Conservation (phyloP, 92 coral and sea anemone genomes). For the Actinostola sp. region DNA sequence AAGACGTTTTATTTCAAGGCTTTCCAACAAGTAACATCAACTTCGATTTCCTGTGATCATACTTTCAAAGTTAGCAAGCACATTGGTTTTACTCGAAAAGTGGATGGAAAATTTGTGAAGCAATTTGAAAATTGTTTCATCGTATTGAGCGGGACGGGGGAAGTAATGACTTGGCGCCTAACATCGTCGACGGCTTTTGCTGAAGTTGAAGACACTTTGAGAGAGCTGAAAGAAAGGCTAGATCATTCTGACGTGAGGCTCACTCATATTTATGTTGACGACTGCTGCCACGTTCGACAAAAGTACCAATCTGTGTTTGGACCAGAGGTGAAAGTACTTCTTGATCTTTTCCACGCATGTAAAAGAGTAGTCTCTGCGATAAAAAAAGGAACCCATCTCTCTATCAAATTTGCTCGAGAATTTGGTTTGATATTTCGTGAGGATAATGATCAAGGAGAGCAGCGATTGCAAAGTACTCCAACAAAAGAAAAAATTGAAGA, state of each 20-base stretch:
- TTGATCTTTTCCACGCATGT: slow-evolving; percentile 44
- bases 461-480: slow-evolving; percentile 21
- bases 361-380: slow-evolving; percentile 39
- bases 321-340: slow-evolving; percentile 11
- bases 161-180: slow-evolving; percentile 38
- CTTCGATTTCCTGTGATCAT: slow-evolving; percentile 24
- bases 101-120: not conserved
- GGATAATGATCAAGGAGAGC: slow-evolving; percentile 24
- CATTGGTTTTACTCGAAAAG: not conserved
- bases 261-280: slow-evolving; percentile 21
- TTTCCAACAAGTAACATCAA: no score
- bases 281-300: slow-evolving; percentile 42
- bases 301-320: slow-evolving; percentile 32
- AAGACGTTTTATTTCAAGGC: no score
- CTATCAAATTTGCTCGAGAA: slow-evolving; percentile 26
- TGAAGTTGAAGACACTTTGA: slow-evolving; percentile 31
- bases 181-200: slow-evolving; percentile 45
- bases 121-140: slow-evolving; percentile 15
- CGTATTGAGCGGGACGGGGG: slow-evolving; percentile 29
- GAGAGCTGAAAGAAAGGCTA: slow-evolving; percentile 3
- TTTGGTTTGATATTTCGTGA: slow-evolving; percentile 51
- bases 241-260: slow-evolving; percentile 3
- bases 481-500: slow-evolving; percentile 6
- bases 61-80: slow-evolving; percentile 31
- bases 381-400: slow-evolving; percentile 4